Percentiles rank a stretch among this genome's conserved stretches.
These are phyloP conservation scores for Oreochromis aureus DNA, from an alignment of 2,113 vertebrate genomes.

Conservation along the genomic window DNA sequence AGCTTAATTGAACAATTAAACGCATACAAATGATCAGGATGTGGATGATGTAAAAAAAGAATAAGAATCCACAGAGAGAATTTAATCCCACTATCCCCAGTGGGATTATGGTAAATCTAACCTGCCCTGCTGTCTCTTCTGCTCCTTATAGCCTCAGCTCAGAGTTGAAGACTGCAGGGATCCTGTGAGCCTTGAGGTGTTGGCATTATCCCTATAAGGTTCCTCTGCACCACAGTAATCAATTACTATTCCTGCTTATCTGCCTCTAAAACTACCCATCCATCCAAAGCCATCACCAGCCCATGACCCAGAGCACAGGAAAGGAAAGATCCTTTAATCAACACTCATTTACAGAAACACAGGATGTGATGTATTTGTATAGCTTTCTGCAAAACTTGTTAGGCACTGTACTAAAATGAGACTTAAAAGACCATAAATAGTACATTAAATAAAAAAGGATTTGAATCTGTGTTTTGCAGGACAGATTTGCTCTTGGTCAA, in stretches of 20 bases:
- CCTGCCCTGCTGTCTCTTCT: constrained; percentile 29
- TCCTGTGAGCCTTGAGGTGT: constrained; percentile 33
- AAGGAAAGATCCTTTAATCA: background rate
- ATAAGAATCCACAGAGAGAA: background rate
- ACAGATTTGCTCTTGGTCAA: background rate
- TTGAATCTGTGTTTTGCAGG: background rate
- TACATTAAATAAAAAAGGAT: background rate
- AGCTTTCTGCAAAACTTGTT: background rate
- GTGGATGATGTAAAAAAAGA: background rate
- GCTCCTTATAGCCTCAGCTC: constrained; percentile 23
- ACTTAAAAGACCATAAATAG: background rate
- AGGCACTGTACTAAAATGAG: background rate
- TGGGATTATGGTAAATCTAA: constrained; percentile 56
- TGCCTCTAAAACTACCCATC: constrained; percentile 8
- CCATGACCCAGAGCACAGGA: background rate
- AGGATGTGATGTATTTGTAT: background rate
- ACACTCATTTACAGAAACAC: background rate
- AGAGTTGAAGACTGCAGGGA: constrained; percentile 25
- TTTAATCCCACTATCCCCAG: constrained; percentile 28
- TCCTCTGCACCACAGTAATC: constrained; percentile 52
- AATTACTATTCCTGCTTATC: constrained; percentile 45
- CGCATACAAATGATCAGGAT: background rate
- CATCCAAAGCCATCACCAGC: background rate
- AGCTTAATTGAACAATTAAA: background rate
- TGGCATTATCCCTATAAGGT: constrained; percentile 52